Evolutionary conservation across 2,888 invertebrate species (phyloP).

Genomic region (Tortricodes alternella): DNA sequence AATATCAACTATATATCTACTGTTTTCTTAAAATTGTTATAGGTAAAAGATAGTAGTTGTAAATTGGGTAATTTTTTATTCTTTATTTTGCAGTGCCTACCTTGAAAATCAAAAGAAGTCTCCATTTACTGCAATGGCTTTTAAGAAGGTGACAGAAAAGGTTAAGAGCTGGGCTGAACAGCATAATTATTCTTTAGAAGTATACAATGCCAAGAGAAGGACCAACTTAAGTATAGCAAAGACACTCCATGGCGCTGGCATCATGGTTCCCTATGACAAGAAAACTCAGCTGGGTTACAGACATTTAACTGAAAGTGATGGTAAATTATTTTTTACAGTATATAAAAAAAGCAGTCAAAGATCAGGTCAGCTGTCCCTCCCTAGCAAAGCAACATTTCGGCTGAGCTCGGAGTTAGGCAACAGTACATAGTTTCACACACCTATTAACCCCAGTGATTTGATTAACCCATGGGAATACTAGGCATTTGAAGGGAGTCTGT

Average conservation of each 20-base stretch:
- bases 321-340: constrained; percentile 51
- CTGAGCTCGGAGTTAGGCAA: too few relatives aligned
- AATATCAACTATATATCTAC: too few relatives aligned
- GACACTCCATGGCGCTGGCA: constrained; percentile 91
- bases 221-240: constrained; percentile 85
- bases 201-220: constrained; percentile 81
- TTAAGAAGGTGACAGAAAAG: constrained; percentile 83
- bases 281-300: constrained; percentile 94
- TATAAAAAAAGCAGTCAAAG: not conserved
- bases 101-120: constrained; percentile 81
- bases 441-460: too few relatives aligned
- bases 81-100: constrained; percentile 67
- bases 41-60: too few relatives aligned
- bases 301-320: constrained; percentile 86
- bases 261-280: constrained; percentile 92
- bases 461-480: too few relatives aligned
- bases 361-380: not conserved
- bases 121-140: constrained; percentile 85
- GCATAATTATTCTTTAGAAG: constrained; percentile 82
- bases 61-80: constrained; percentile 31
- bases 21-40: too few relatives aligned
- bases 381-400: too few relatives aligned
- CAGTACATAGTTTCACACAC: too few relatives aligned
- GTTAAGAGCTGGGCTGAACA: constrained; percentile 85
- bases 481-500: too few relatives aligned